Percentiles rank a stretch among this genome's conserved stretches.
phyloP scores from a whole-genome alignment of 2,113 vertebrate genomes.

The Prochilodus magdalenae region DNA sequence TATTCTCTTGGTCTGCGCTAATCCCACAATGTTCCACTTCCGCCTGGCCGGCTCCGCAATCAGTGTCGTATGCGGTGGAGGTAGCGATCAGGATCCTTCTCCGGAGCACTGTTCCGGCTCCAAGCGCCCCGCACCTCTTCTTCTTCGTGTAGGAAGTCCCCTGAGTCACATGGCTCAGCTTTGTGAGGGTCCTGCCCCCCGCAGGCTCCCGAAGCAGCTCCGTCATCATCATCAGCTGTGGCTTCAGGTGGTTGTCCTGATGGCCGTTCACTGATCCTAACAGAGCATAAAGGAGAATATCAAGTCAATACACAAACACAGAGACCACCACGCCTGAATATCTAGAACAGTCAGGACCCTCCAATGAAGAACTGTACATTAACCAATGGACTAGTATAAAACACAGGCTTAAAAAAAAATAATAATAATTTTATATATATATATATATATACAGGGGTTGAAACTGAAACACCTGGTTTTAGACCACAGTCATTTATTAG shows the following conservation, averaged over 20 bases:
- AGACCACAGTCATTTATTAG: too few relatives aligned
- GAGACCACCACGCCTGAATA: too few relatives aligned
- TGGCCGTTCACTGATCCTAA: conserved; percentile 63
- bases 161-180: conserved; percentile 11
- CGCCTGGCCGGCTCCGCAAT: neutral
- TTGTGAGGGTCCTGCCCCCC: conserved; percentile 25
- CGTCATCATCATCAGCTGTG: neutral
- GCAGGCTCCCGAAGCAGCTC: conserved; percentile 22
- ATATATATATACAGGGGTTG: too few relatives aligned
- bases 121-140: conserved; percentile 30
- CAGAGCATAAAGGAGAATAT: neutral
- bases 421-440: too few relatives aligned
- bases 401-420: too few relatives aligned
- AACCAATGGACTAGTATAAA: too few relatives aligned
- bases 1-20: neutral
- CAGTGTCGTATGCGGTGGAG: conserved; percentile 73
- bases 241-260: conserved; percentile 14
- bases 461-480: too few relatives aligned
- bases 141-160: conserved; percentile 34
- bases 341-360: too few relatives aligned
- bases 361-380: too few relatives aligned
- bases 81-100: conserved; percentile 70
- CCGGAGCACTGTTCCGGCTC: conserved; percentile 20
- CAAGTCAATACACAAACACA: too few relatives aligned
- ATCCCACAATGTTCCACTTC: conserved; percentile 3